Conservation (phyloP, 2,113 vertebrate genomes). For the rabbit (Oryctolagus cuniculus) region mOryCun1.1 NC_091436.1:51653001-51653500, state of each 20-base stretch:
- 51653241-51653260: background rate
- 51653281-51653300: background rate
- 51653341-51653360: background rate
- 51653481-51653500: background rate
- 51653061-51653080: no score
- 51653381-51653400: background rate
- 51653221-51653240: background rate
- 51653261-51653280: background rate
- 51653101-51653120: no score
- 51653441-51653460: background rate
- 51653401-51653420: background rate
- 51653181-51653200: no score
- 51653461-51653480: background rate
- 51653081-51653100: no score
- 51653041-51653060: no score
- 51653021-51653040: no score
- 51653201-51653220: no score
- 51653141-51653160: no score
- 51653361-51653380: background rate
- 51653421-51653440: background rate
- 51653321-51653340: background rate
- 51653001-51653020: no score
- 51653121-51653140: no score
- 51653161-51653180: no score
- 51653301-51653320: background rate